Conservation (phyloP, 2,113 vertebrate species). For the Carlito syrichta region DNA sequence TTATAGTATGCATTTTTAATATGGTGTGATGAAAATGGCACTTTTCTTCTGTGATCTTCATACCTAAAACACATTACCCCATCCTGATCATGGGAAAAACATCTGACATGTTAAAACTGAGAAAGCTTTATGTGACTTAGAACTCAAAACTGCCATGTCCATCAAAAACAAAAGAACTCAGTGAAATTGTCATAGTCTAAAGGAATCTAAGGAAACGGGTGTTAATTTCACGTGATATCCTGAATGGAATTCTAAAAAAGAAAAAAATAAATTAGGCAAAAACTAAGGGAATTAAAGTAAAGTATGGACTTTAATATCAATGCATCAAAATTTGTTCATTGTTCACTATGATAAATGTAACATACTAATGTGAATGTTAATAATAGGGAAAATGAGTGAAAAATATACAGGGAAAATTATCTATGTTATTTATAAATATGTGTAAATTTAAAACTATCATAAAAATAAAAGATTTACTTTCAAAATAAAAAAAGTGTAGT, state of each 20-base stretch:
- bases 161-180: neutral
- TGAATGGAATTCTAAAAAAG: neutral
- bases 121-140: neutral
- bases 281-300: neutral
- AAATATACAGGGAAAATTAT: neutral
- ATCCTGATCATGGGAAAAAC: neutral
- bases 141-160: neutral
- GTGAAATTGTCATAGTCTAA: neutral
- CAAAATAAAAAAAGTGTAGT: neutral
- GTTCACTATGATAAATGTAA: neutral
- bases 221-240: neutral
- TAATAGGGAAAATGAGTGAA: neutral
- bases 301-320: neutral
- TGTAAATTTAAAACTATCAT: neutral
- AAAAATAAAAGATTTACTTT: neutral
- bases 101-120: neutral
- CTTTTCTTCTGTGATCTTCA: neutral
- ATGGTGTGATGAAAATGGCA: neutral
- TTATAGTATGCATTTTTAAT: neutral
- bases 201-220: neutral
- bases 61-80: neutral
- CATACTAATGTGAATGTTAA: neutral
- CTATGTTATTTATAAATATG: neutral
- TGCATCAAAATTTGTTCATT: neutral
- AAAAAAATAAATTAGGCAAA: neutral